These are phyloP conservation scores for Sceloporus tristichus DNA, from an alignment of 2,113 vertebrate genomes.

Conservation along the genomic window DNA sequence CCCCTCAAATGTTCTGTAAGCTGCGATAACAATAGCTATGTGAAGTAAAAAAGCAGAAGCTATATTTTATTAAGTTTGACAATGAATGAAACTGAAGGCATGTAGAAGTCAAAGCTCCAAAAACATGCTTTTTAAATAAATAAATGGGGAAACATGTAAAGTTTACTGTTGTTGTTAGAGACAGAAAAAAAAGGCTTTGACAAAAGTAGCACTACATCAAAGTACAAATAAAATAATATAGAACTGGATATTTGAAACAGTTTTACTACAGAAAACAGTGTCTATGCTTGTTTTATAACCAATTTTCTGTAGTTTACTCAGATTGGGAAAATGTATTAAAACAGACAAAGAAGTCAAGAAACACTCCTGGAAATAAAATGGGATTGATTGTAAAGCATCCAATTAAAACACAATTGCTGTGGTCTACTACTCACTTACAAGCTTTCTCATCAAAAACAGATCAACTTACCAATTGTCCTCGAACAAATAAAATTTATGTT, in stretches of 20 bases:
- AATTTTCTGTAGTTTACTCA: conserved; percentile 39
- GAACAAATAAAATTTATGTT: background rate
- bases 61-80: conserved; percentile 73
- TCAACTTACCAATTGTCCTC: background rate
- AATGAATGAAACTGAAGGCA: conserved; percentile 68
- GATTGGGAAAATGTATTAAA: conserved; percentile 38
- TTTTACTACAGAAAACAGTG: conserved; percentile 43
- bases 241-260: conserved; percentile 32
- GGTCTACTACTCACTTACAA: background rate
- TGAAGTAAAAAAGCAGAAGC: conserved; percentile 64
- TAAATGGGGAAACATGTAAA: conserved; percentile 14
- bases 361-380: background rate
- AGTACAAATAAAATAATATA: conserved; percentile 19
- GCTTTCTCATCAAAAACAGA: background rate
- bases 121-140: conserved; percentile 55
- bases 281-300: conserved; percentile 49
- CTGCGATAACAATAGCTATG: conserved; percentile 70
- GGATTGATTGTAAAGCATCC: conserved; percentile 22
- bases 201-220: conserved; percentile 83
- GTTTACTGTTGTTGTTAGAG: conserved; percentile 68
- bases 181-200: conserved; percentile 87
- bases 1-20: conserved; percentile 48
- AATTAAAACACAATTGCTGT: conserved; percentile 16
- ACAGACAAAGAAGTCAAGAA: background rate
- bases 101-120: conserved; percentile 59